Percentiles rank a stretch among this genome's conserved stretches.
Conservation (phyloP, 64 coral and sea anemone species). For the Acropora tenuis region DNA sequence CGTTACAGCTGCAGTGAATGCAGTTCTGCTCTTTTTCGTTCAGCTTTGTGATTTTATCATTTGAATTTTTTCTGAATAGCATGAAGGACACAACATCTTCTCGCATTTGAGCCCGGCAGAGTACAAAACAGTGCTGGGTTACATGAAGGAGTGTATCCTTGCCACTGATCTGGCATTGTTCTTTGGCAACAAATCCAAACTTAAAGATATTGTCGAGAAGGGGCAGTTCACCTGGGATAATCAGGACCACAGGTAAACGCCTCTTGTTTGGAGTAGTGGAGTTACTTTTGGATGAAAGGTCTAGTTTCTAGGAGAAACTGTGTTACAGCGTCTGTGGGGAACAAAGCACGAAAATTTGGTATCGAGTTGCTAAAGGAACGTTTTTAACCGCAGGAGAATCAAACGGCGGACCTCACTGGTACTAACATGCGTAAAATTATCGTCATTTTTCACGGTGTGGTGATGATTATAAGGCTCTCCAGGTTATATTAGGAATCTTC, state of each 20-base stretch:
- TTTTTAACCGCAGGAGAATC: too few relatives aligned
- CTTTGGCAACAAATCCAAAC: constrained; percentile 97
- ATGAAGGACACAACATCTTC: constrained; percentile 99
- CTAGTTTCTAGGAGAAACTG: too few relatives aligned
- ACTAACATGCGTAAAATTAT: too few relatives aligned
- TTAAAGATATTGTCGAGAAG: constrained; percentile 80
- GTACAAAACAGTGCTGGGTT: constrained; percentile 95
- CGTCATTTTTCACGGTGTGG: too few relatives aligned
- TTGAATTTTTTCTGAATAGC: constrained; percentile 38
- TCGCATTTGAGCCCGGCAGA: constrained; percentile 88
- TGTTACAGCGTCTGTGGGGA: too few relatives aligned
- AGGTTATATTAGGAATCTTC: too few relatives aligned
- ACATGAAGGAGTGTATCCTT: constrained; percentile 98
- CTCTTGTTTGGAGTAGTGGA: neutral
- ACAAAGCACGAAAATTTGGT: too few relatives aligned
- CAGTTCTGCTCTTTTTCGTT: too few relatives aligned
- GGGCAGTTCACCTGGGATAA: constrained; percentile 89
- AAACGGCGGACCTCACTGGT: too few relatives aligned
- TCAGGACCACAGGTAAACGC: constrained; percentile 80
- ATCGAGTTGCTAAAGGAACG: too few relatives aligned
- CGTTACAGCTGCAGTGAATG: too few relatives aligned
- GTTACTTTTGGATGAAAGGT: neutral
- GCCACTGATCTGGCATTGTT: constrained; percentile 96
- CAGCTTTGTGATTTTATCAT: neutral
- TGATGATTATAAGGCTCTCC: too few relatives aligned